Evolutionary conservation across 1,140 invertebrate genomes (phyloP).

Genomic region (Rhopalosiphum maidis): DNA sequence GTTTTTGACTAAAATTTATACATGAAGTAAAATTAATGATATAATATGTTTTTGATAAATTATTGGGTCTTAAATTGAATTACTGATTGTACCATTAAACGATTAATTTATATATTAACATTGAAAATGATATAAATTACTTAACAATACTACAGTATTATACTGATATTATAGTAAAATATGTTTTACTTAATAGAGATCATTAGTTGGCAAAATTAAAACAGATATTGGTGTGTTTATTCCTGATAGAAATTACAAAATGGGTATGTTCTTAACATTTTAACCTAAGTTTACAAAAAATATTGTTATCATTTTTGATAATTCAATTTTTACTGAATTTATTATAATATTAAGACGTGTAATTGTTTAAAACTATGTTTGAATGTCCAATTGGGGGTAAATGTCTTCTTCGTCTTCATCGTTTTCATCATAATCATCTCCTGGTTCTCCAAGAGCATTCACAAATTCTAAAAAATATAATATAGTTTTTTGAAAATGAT

Average conservation of each 20-base stretch:
- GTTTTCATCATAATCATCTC: conserved; percentile 76
- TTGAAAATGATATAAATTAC: background rate
- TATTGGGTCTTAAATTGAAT: background rate
- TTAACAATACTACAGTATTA: background rate
- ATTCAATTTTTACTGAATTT: conserved; percentile 7
- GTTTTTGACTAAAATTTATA: background rate
- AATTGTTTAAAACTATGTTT: background rate
- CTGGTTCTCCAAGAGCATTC: conserved; percentile 81
- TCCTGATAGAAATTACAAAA: conserved; percentile 26
- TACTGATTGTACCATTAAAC: conserved; percentile 8
- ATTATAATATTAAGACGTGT: background rate
- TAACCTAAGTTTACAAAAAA: conserved; percentile 15
- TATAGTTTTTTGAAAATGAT: background rate
- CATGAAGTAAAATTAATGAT: background rate
- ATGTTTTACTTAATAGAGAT: conserved; percentile 5
- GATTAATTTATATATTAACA: conserved; percentile 16
- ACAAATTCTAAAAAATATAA: conserved; percentile 77
- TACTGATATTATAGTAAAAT: conserved; percentile 24
- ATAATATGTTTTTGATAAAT: conserved; percentile 12
- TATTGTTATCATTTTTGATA: background rate
- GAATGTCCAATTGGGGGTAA: conserved; percentile 63
- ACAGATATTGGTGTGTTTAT: conserved; percentile 42
- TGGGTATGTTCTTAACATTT: conserved; percentile 11
- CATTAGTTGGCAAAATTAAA: conserved; percentile 11
- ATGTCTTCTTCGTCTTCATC: conserved; percentile 71